Evolutionary conservation across 2,797 vertebrate species (phyloP), one percentile per base, ranked within the genome.

Genomic region (Carapus acus): DNA sequence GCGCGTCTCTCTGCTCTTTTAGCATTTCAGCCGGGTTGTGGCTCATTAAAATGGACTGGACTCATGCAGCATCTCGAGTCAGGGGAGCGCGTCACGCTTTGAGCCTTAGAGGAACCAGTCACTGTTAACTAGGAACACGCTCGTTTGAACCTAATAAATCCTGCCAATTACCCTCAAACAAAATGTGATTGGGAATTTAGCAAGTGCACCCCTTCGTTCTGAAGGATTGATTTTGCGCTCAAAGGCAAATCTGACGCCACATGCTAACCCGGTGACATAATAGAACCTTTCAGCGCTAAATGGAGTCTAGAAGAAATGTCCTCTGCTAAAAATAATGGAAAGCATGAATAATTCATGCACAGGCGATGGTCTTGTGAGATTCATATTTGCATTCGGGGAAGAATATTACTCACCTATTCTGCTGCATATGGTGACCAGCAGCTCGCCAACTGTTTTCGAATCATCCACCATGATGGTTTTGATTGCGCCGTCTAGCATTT

Each of bases 381-480:
- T 67, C 31, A 36, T 73, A 64, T 61, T 36, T 36, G 48, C 55
- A 31, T 19, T 12, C 15, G 7, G 38, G 34, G 21, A 40, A 48
- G 40, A 54, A 6, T 15, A 23, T 49, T 20, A 58, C 76, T 40
- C 60, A 96, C 96, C 96, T 86, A 99, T 99, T 72, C 96, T 88
- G 72, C 95, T 98, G 85, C 96, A 99, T 67, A 99, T 98, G 23
- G 96, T 97, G 52, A 99, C 94, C 17, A 99, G 88, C 57, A 99
- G 86, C 82, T 99, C 96, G 6, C 96, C 96, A 0, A 99, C 93
- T 0, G 93, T 98, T 87, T 99, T 99, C 1, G 96, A 98, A 77
- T 99, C 96, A 6, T 99, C 96, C 82, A 99, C 94, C 96, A 99
- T 97, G 64, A 99, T 94, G 1, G 95, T 99, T 84, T 99, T 99